These are phyloP conservation scores for Calyptomena viridis DNA, from an alignment of 2,113 vertebrate species.

Conservation along the genomic window DNA sequence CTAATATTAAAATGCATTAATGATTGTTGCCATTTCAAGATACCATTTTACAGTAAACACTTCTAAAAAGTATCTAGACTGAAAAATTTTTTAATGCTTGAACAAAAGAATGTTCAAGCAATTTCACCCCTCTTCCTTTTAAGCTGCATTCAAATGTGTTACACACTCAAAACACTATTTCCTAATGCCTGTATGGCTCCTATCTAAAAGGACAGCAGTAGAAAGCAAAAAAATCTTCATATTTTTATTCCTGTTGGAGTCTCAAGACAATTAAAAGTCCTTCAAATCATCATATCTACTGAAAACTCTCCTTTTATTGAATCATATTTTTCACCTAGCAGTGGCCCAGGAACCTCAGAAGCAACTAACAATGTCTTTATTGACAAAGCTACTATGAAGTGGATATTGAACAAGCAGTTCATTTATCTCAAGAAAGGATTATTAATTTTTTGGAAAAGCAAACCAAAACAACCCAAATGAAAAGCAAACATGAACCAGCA, in stretches of 20 bases:
- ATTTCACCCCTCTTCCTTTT: background rate
- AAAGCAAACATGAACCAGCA: background rate
- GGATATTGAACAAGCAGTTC: background rate
- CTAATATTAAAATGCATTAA: background rate
- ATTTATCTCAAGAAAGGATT: background rate
- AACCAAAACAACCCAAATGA: background rate
- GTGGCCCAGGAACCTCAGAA: background rate
- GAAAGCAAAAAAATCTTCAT: background rate
- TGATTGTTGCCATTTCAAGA: background rate
- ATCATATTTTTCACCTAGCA: background rate
- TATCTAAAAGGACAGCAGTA: background rate
- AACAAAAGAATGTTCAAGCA: background rate
- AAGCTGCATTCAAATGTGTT: background rate
- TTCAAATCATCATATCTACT: background rate
- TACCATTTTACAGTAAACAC: background rate
- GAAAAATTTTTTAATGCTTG: background rate
- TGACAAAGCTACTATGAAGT: background rate
- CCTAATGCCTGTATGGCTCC: background rate
- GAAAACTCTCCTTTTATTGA: background rate
- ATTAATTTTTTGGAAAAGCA: background rate
- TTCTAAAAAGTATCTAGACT: background rate
- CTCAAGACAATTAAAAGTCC: background rate
- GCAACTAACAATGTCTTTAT: background rate
- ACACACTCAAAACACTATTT: background rate
- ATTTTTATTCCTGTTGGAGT: background rate